Percentiles rank a stretch among this genome's conserved stretches.
phyloP scores from a whole-genome alignment of 2,888 invertebrate genomes.

The Andrena trimmerana region DNA sequence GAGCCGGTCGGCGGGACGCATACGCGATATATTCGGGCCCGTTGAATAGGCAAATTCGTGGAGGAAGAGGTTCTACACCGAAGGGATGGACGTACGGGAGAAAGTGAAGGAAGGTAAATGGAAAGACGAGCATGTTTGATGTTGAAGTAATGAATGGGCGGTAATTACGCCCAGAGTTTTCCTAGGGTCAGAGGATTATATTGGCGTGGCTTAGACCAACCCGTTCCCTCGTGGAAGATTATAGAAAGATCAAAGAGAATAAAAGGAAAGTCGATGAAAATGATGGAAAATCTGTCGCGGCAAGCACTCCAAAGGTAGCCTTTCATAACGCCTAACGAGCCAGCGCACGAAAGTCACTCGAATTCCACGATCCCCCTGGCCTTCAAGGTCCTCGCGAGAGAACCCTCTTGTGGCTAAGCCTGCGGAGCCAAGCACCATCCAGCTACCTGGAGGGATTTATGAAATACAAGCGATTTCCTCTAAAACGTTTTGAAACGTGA shows the following conservation, averaged over 20 bases:
- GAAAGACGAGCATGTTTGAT: not conserved
- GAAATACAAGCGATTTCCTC: constrained; percentile 68
- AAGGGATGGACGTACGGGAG: not conserved
- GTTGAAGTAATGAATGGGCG: no score
- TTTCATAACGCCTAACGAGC: constrained; percentile 55
- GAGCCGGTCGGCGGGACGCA: constrained; percentile 68
- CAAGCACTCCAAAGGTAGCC: not conserved
- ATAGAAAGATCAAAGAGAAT: no score
- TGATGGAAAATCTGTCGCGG: no score
- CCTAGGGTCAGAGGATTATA: no score
- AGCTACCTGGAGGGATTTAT: constrained; percentile 58
- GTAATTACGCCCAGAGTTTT: no score
- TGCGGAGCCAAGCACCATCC: constrained; percentile 21
- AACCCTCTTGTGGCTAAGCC: constrained; percentile 41
- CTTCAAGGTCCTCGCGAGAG: constrained; percentile 42
- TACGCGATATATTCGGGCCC: constrained; percentile 54
- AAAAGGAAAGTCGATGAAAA: no score
- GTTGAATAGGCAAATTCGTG: constrained; percentile 72
- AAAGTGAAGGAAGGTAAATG: not conserved
- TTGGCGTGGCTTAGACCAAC: no score
- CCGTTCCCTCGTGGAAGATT: no score
- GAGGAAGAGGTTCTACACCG: not conserved
- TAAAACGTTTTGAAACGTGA: constrained; percentile 71
- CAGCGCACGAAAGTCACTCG: constrained; percentile 59
- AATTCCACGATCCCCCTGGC: constrained; percentile 44